These are phyloP conservation scores for Tachypleus tridentatus DNA, from an alignment of 1,140 invertebrate species.

Conservation along the genomic window DNA sequence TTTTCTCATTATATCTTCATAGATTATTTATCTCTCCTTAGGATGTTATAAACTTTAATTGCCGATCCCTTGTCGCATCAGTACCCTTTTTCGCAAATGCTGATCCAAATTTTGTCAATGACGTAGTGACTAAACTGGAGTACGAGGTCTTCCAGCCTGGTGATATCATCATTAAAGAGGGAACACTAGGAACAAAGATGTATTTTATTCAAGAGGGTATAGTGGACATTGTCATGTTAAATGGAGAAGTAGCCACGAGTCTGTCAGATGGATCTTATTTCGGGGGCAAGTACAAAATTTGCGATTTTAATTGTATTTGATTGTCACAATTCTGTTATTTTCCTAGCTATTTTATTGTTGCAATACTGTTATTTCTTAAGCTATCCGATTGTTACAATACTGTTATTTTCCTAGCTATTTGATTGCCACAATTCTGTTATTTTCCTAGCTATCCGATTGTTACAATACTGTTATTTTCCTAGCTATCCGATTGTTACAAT, in stretches of 20 bases:
- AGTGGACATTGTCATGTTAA: constrained; percentile 92
- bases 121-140: constrained; percentile 90
- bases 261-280: constrained; percentile 97
- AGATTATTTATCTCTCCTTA: too few relatives aligned
- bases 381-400: too few relatives aligned
- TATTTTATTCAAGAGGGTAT: constrained; percentile 99
- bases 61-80: constrained; percentile 85
- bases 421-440: too few relatives aligned
- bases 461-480: too few relatives aligned
- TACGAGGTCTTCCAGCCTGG: constrained; percentile 99
- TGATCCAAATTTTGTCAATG: constrained; percentile 93
- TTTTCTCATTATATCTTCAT: too few relatives aligned
- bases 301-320: too few relatives aligned
- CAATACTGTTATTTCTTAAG: too few relatives aligned
- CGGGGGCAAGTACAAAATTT: constrained; percentile 43
- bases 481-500: too few relatives aligned
- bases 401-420: too few relatives aligned
- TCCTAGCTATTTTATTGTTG: too few relatives aligned
- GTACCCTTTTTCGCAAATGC: constrained; percentile 98
- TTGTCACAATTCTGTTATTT: too few relatives aligned
- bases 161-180: constrained; percentile 95
- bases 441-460: too few relatives aligned
- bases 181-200: constrained; percentile 96
- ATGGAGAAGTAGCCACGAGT: constrained; percentile 90
- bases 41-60: constrained; percentile 98